Base-by-base conservation (phyloP, 2,888 invertebrate species). In the Dyspetes luteomarginatus region DNA sequence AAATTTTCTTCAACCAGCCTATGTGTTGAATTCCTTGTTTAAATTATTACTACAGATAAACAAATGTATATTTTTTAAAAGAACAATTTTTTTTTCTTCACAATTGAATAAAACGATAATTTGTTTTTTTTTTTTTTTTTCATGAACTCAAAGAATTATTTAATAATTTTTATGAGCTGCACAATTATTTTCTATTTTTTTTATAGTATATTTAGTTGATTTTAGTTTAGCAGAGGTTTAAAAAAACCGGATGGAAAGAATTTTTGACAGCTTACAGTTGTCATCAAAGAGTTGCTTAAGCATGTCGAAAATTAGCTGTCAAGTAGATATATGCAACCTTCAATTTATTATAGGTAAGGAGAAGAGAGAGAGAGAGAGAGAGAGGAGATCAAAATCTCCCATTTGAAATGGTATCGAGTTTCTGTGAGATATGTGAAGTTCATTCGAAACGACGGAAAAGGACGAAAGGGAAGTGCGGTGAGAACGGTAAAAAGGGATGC, bases 401-500 rank as follows among this genome's bases (percentile, higher is more conserved):
- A 41, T 58, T 71, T 36, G 50, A 65, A 73, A 65, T 45, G 65
- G 45, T 19, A 43, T 56, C n/a, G 45, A 28, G 58, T 78, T 15
- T 30, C 28, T 30, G 15, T 30, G 60, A 67, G 36, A 58, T 52
- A 62, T 36, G 72, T 19, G 62, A 58, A 55, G 78, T 78, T 60
- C 55, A 56, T 62, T 28, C 43, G 65, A 30, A 72, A 64, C 28
- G 12, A 56, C 36, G 41, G 64, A 50, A 43, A 68, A 73, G 62
- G 22, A 30, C 24, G 30, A 15, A 45, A 45, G 28, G 52, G 64
- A 45, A 64, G 62, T 12, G 48, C 52, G 50, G 26, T 67, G 69
- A 65, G 71, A 60, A 69, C 74, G 74, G 55, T 73, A 78, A 56
- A 78, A 62, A 50, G 36, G 30, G 55, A n/a, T 36, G 48, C 36